A percentile compares a stretch with the other conserved stretches of the same genome.
phyloP scores from a whole-genome alignment of 2,797 vertebrate species.

The Moxostoma hubbsi region DNA sequence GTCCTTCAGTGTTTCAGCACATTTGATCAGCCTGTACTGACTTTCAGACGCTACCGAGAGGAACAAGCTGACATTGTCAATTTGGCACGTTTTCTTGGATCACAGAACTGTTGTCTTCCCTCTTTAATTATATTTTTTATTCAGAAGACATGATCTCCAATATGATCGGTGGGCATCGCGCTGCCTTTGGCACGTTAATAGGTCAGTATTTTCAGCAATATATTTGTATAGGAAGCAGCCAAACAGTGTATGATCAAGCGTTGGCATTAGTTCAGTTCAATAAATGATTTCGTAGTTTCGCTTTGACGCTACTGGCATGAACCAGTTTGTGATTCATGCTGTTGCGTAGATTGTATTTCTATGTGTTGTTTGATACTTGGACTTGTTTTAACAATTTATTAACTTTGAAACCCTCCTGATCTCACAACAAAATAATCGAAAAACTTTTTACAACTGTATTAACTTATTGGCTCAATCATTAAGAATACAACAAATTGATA shows the following conservation, averaged over 20 bases:
- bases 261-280: background rate
- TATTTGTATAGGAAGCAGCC: background rate
- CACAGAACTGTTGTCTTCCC: background rate
- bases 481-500: too few relatives aligned
- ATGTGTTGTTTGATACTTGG: background rate
- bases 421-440: background rate
- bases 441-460: too few relatives aligned
- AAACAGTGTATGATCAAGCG: background rate
- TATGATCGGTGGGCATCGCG: conserved; percentile 59
- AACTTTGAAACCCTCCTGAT: background rate
- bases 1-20: conserved; percentile 8
- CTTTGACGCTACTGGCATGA: background rate
- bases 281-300: background rate
- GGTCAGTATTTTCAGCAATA: conserved; percentile 64
- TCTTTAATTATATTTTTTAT: background rate
- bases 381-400: background rate
- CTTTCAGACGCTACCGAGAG: background rate
- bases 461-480: too few relatives aligned
- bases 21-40: background rate
- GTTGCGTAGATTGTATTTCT: background rate
- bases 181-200: conserved; percentile 58
- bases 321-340: background rate
- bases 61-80: background rate
- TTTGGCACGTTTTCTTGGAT: background rate
- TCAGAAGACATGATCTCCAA: conserved; percentile 69